Conservation (phyloP, 2,797 vertebrate species). For the Rachycentron canadum region DNA sequence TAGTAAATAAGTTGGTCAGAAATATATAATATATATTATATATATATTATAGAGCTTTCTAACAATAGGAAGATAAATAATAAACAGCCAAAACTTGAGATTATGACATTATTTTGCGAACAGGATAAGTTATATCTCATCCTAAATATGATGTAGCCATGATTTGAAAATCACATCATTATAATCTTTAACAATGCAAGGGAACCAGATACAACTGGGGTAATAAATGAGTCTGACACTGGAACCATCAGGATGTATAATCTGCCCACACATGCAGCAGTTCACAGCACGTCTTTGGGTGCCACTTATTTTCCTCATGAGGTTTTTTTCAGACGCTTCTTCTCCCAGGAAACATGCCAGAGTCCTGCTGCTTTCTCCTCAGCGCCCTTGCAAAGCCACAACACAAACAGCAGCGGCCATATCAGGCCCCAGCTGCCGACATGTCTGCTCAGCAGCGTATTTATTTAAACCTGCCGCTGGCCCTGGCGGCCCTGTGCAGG, state of each 20-base stretch:
- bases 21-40: too few relatives aligned
- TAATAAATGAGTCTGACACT: conserved; percentile 15
- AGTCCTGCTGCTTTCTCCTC: conserved; percentile 62
- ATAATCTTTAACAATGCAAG: not conserved
- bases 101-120: not conserved
- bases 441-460: conserved; percentile 80
- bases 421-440: conserved; percentile 79
- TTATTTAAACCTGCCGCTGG: conserved; percentile 83
- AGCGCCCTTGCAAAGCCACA: conserved; percentile 72
- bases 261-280: conserved; percentile 37
- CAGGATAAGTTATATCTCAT: not conserved
- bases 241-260: conserved; percentile 13
- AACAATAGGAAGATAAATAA: not conserved
- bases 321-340: conserved; percentile 8
- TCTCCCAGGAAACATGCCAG: conserved; percentile 68
- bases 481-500: conserved; percentile 64
- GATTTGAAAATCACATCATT: not conserved
- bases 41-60: too few relatives aligned
- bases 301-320: conserved; percentile 43
- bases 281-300: conserved; percentile 42
- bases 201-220: conserved; percentile 2
- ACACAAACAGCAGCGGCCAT: conserved; percentile 77
- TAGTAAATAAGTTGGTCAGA: not conserved
- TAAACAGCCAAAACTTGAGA: not conserved
- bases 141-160: not conserved